phyloP scores from a whole-genome alignment of 2,113 vertebrate genomes.

The Arenaria interpres region DNA sequence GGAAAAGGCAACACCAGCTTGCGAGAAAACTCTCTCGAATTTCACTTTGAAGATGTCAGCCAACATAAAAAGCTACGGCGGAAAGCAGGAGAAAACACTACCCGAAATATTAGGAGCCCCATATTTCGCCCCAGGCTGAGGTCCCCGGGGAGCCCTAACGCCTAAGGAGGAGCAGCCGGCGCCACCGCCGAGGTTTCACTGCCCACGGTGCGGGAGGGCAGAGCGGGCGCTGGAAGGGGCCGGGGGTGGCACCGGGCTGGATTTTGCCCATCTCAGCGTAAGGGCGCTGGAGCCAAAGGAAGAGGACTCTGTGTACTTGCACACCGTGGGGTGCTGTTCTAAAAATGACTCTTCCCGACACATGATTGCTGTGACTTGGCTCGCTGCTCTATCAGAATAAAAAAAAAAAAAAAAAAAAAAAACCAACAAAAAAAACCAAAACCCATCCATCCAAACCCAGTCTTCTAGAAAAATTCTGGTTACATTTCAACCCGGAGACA shows the following conservation, averaged over 20 bases:
- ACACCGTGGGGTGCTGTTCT: neutral
- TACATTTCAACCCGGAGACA: neutral
- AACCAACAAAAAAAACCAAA: neutral
- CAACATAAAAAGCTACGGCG: neutral
- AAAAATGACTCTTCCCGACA: neutral
- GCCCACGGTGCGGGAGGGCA: fast-evolving
- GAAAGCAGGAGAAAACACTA: neutral
- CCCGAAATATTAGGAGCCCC: neutral
- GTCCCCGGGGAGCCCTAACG: neutral
- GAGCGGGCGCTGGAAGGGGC: neutral
- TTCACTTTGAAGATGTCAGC: neutral
- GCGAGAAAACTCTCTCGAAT: neutral
- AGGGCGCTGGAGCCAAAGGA: neutral
- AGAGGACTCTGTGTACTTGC: neutral
- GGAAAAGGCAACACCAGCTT: neutral
- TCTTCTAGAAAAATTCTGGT: neutral
- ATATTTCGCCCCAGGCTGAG: neutral
- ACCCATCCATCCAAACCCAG: neutral
- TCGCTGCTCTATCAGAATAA: neutral
- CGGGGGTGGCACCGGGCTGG: fast-evolving
- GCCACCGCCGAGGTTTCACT: neutral
- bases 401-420: neutral
- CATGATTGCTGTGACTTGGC: neutral
- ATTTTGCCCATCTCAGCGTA: fast-evolving
- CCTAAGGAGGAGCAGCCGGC: neutral